A percentile compares a stretch with the other conserved stretches of the same genome.
Evolutionary conservation across 1,140 invertebrate genomes (phyloP).

Genomic region (Pogonomyrmex californicus): DNA sequence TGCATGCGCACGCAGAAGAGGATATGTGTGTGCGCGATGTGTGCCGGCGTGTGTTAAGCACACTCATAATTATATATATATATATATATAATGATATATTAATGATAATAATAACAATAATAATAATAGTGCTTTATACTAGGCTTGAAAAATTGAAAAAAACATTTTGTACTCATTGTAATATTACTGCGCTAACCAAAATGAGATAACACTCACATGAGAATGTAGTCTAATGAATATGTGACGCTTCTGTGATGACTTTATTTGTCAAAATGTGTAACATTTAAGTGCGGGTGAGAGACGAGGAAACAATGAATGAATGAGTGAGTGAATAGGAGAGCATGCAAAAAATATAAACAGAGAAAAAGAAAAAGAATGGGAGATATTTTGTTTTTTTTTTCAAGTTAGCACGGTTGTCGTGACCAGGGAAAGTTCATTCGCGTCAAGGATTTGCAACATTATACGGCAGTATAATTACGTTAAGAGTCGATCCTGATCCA

Average conservation of each 20-base stretch:
- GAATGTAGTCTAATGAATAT: constrained; percentile 84
- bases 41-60: constrained; percentile 71
- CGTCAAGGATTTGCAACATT: neutral
- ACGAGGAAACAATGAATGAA: constrained; percentile 25
- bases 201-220: constrained; percentile 78
- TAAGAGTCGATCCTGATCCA: neutral
- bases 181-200: constrained; percentile 83
- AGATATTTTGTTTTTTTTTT: constrained; percentile 68
- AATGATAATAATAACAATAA: constrained; percentile 75
- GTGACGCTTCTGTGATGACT: constrained; percentile 87
- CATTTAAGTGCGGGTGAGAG: constrained; percentile 70
- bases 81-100: constrained; percentile 61
- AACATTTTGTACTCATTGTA: constrained; percentile 86
- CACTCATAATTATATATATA: constrained; percentile 72
- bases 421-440: constrained; percentile 66
- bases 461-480: constrained; percentile 15
- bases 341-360: constrained; percentile 47
- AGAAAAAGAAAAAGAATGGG: constrained; percentile 16
- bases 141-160: constrained; percentile 83
- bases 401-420: constrained; percentile 70
- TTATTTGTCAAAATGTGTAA: constrained; percentile 83
- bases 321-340: constrained; percentile 57
- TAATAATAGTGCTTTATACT: constrained; percentile 85
- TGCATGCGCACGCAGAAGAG: constrained; percentile 59
- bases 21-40: constrained; percentile 70